Evolutionary conservation across 1,140 invertebrate genomes (phyloP).

Genomic region (Euura saliciscinereae): DNA sequence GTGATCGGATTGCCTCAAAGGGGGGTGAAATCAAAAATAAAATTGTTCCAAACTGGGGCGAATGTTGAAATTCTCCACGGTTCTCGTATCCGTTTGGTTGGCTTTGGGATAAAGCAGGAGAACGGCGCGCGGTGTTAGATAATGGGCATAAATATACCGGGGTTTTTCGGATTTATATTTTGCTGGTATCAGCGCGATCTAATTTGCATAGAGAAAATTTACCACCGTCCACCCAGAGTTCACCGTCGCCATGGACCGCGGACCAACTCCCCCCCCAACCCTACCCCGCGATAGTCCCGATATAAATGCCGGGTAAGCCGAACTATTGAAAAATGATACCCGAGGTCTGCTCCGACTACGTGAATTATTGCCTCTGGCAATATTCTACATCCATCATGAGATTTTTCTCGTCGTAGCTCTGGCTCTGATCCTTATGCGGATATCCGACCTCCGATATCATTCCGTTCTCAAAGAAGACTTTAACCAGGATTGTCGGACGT

Average conservation of each 20-base stretch:
- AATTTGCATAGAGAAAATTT: slow-evolving; percentile 57
- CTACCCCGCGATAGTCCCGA: slow-evolving; percentile 16
- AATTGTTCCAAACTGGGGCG: too few species aligned
- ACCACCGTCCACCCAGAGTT: slow-evolving; percentile 29
- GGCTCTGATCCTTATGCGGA: too few species aligned
- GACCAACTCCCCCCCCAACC: slow-evolving; percentile 2
- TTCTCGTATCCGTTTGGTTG: too few species aligned
- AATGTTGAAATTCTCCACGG: too few species aligned
- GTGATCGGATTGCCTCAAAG: too few species aligned
- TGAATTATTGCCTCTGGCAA: slow-evolving; percentile 51
- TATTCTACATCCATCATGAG: too few species aligned
- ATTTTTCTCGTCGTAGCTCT: too few species aligned
- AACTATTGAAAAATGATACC: slow-evolving; percentile 56
- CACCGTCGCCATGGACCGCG: slow-evolving; percentile 25
- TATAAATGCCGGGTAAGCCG: slow-evolving; percentile 42
- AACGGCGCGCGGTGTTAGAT: slow-evolving; percentile 29
- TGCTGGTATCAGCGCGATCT: slow-evolving; percentile 50
- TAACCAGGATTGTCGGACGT: too few species aligned
- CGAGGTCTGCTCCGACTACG: slow-evolving; percentile 36
- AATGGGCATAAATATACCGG: slow-evolving; percentile 56
- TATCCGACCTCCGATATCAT: too few species aligned
- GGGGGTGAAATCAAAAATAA: too few species aligned
- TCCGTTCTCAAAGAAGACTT: too few species aligned
- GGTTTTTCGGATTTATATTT: slow-evolving; percentile 59
- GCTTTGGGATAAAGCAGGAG: not conserved